These are phyloP conservation scores for Gorsachius magnificus DNA, from an alignment of 2,797 vertebrate species.

Conservation along the genomic window DNA sequence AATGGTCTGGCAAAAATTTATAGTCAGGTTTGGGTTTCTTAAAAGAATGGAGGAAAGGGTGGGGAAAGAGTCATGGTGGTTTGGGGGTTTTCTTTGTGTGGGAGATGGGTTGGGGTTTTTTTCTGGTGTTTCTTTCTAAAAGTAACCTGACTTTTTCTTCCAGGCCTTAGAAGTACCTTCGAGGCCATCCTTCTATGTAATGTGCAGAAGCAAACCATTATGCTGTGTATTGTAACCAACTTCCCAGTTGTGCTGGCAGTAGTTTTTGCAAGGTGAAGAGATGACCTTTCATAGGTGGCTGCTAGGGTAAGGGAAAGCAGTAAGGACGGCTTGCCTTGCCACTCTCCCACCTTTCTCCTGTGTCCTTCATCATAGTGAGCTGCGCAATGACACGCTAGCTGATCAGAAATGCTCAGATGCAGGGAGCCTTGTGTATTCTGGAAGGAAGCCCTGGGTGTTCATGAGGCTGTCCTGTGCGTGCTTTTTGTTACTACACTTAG, in stretches of 20 bases:
- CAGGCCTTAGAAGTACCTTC: neutral
- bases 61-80: neutral
- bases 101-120: neutral
- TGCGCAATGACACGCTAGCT: fast-evolving
- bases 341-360: neutral
- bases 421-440: neutral
- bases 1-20: neutral
- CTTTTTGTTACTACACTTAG: neutral
- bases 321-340: neutral
- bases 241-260: neutral
- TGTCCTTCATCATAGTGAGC: neutral
- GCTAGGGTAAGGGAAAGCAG: neutral
- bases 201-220: neutral
- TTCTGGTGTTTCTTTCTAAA: neutral
- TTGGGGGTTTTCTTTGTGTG: neutral
- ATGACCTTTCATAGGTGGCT: neutral
- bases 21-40: neutral
- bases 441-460: neutral
- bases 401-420: neutral
- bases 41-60: neutral
- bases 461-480: neutral
- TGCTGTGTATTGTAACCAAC: fast-evolving
- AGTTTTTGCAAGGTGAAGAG: neutral
- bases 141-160: neutral
- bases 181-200: neutral